Conservation (phyloP, 2,797 vertebrate genomes). For the Aldrovandia affinis region DNA sequence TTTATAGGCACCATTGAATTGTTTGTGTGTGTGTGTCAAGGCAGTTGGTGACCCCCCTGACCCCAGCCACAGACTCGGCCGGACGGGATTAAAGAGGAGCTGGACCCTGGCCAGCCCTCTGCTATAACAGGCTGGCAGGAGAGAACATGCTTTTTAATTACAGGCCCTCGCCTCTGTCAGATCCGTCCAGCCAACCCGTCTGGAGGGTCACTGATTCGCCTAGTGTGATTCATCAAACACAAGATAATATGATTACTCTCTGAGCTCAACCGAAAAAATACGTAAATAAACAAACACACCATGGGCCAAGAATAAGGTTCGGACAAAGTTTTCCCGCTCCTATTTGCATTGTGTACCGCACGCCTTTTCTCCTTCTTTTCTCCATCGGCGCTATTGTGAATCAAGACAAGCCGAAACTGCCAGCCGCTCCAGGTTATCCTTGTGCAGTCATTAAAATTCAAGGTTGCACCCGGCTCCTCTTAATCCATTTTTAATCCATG, state of each 20-base stretch:
- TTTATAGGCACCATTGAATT: no score
- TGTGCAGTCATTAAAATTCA: conserved; percentile 50
- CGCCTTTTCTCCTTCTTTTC: conserved; percentile 28
- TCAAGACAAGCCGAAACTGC: conserved; percentile 27
- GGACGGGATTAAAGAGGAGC: conserved; percentile 82
- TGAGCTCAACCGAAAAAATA: conserved; percentile 44
- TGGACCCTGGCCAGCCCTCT: conserved; percentile 76
- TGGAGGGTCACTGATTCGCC: conserved; percentile 64
- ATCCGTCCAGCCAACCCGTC: conserved; percentile 71
- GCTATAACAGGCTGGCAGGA: conserved; percentile 80
- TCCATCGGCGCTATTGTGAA: conserved; percentile 42
- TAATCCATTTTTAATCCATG: conserved; percentile 55
- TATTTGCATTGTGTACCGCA: conserved; percentile 39
- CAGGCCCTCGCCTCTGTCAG: conserved; percentile 76
- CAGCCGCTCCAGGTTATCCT: conserved; percentile 31
- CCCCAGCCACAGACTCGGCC: conserved; percentile 75
- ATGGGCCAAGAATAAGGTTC: conserved; percentile 43
- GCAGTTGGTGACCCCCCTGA: conserved; percentile 83
- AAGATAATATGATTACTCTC: conserved; percentile 70
- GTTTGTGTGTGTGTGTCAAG: conserved; percentile 50
- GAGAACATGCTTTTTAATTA: conserved; percentile 88
- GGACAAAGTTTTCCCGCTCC: conserved; percentile 46
- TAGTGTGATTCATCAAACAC: conserved; percentile 74
- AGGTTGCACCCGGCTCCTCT: conserved; percentile 47
- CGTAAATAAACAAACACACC: not conserved